A percentile compares a stretch with the other conserved stretches of the same genome.
Evolutionary conservation across 2,888 invertebrate genomes (phyloP).

Genomic region (Tuberolachnus salignus): DNA sequence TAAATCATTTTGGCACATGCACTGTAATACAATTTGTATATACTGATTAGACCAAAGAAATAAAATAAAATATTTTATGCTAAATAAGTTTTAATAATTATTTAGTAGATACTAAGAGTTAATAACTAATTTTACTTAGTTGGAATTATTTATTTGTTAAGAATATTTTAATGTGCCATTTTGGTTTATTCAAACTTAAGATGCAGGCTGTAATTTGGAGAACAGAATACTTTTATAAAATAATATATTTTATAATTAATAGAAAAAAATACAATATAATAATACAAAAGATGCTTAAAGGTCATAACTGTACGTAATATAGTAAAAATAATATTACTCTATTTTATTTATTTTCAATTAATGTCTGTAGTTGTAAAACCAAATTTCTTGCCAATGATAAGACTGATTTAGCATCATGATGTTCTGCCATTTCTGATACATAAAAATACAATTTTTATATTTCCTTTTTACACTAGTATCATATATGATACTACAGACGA

Average conservation of each 20-base stretch:
- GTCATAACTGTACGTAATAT: background rate
- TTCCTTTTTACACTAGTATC: background rate
- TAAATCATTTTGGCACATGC: no score
- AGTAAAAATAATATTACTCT: background rate
- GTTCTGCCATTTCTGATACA: slow-evolving; percentile 90
- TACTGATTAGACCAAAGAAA: no score
- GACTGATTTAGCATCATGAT: slow-evolving; percentile 85
- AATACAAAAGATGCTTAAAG: background rate
- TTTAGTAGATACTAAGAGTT: no score
- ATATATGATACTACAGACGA: background rate
- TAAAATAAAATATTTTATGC: no score
- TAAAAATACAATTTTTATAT: background rate
- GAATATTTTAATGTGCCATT: no score
- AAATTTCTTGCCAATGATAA: slow-evolving; percentile 83
- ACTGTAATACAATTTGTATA: no score
- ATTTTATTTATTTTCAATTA: slow-evolving; percentile 76
- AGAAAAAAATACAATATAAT: background rate
- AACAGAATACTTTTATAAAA: background rate
- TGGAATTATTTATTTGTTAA: no score
- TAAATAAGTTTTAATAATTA: no score
- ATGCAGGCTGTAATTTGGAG: background rate
- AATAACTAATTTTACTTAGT: no score
- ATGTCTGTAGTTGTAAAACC: slow-evolving; percentile 85
- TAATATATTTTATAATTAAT: background rate
- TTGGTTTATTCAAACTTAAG: no score